Conservation (phyloP, 2,113 vertebrate species). For the Tragelaphus scriptus region DNA sequence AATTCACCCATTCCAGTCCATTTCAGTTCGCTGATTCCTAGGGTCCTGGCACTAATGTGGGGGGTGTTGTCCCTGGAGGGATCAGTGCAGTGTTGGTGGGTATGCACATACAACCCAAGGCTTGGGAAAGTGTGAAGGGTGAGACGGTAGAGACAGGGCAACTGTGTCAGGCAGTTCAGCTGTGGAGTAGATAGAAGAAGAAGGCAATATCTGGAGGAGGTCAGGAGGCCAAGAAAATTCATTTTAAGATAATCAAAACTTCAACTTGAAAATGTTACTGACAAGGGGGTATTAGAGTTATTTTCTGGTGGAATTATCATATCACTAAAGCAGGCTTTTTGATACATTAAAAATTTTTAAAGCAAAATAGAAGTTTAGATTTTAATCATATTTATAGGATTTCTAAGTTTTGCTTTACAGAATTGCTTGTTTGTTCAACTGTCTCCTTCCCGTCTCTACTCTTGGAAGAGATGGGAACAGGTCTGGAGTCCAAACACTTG, state of each 20-base stretch:
- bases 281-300: not conserved
- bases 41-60: no score
- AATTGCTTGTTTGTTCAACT: not conserved
- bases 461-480: not conserved
- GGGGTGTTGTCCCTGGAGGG: not conserved
- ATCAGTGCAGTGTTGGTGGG: not conserved
- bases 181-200: not conserved
- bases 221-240: not conserved
- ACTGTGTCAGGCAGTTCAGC: not conserved
- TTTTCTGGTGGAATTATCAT: not conserved
- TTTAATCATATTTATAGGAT: not conserved
- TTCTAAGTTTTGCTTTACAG: not conserved
- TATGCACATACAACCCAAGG: no score
- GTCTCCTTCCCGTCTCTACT: not conserved
- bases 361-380: not conserved
- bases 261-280: not conserved
- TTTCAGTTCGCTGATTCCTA: no score
- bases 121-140: not conserved
- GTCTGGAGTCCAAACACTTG: not conserved
- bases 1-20: no score
- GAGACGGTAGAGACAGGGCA: not conserved
- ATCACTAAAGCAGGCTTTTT: not conserved
- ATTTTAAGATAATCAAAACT: not conserved
- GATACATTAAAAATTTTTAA: not conserved
- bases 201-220: not conserved